These are phyloP conservation scores for Chitala chitala DNA, from an alignment of 2,113 vertebrate species.

Conservation along the genomic window DNA sequence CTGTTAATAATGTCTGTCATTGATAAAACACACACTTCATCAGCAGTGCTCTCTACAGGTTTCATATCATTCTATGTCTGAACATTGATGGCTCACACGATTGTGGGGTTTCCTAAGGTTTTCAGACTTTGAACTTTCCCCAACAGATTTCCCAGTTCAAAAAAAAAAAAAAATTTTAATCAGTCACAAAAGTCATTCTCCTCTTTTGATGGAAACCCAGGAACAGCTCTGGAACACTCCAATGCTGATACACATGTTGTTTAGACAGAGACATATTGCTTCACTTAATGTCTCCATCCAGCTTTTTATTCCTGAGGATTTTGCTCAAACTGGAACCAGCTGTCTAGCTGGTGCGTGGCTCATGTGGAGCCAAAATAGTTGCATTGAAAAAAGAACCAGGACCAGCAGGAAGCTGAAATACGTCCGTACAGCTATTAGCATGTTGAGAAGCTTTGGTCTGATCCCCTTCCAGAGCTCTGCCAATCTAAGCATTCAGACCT, in stretches of 20 bases:
- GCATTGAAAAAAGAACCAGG: background rate
- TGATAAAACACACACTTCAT: background rate
- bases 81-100: background rate
- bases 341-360: conserved; percentile 31
- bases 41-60: background rate
- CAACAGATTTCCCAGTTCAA: conserved; percentile 11
- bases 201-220: conserved; percentile 7
- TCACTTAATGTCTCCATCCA: conserved; percentile 40
- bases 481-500: background rate
- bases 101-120: background rate
- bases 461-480: background rate
- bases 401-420: conserved; percentile 7
- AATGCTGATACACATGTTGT: conserved; percentile 21
- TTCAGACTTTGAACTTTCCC: background rate
- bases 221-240: conserved; percentile 17
- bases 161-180: conserved; percentile 10
- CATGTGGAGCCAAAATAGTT: conserved; percentile 17
- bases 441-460: background rate
- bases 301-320: conserved; percentile 28
- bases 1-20: too few relatives aligned
- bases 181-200: background rate
- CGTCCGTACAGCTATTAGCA: background rate
- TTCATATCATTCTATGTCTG: background rate
- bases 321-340: conserved; percentile 43
- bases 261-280: conserved; percentile 39